Percentiles rank a stretch among this genome's conserved stretches.
Conservation (phyloP, 2,888 invertebrate genomes). For the Cybosia mesomella region DNA sequence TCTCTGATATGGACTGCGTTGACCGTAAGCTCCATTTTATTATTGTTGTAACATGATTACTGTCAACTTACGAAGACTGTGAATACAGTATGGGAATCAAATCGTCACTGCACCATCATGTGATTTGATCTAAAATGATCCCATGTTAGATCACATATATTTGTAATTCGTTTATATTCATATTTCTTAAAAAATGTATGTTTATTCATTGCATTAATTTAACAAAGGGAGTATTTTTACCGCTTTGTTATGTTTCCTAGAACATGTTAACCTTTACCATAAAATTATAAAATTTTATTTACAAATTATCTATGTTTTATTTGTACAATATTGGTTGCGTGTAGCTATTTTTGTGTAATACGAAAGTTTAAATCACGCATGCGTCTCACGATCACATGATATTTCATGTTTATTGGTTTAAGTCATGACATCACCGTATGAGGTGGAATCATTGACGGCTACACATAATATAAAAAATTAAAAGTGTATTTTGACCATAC, state of each 20-base stretch:
- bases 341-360: conserved; percentile 73
- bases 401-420: conserved; percentile 83
- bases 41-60: conserved; percentile 84
- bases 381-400: conserved; percentile 76
- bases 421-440: conserved; percentile 84
- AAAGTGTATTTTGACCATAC: conserved; percentile 75
- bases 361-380: conserved; percentile 72
- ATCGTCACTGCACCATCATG: conserved; percentile 65
- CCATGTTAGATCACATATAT: neutral
- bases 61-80: conserved; percentile 75
- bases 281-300: conserved; percentile 50
- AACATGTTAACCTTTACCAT: neutral
- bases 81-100: conserved; percentile 65
- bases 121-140: conserved; percentile 49
- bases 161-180: neutral
- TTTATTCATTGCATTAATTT: neutral
- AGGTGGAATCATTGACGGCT: conserved; percentile 76
- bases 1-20: conserved; percentile 82
- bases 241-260: neutral
- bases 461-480: conserved; percentile 76
- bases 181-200: neutral
- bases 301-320: conserved; percentile 63
- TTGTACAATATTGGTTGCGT: conserved; percentile 65
- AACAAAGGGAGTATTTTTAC: neutral
- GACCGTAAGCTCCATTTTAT: conserved; percentile 84